Conservation (phyloP, 2,888 invertebrate genomes). For the Lasioglossum zephyrum region DNA sequence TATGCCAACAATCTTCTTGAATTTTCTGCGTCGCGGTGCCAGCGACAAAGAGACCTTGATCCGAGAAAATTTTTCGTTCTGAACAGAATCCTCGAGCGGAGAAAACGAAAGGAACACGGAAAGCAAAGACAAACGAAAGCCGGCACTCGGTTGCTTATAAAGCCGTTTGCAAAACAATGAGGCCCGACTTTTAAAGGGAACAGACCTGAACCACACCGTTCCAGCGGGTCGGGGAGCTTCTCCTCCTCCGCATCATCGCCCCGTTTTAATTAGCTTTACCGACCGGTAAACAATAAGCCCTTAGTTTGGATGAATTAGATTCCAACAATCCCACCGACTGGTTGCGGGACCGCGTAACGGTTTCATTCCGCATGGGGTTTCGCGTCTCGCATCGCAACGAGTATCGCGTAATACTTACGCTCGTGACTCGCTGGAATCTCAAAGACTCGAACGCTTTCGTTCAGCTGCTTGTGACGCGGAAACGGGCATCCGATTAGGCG, state of each 20-base stretch:
- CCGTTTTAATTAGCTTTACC: conserved; percentile 69
- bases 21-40: neutral
- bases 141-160: conserved; percentile 42
- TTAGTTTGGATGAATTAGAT: conserved; percentile 77
- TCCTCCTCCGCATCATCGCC: conserved; percentile 16
- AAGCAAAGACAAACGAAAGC: conserved; percentile 29
- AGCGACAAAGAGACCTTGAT: conserved; percentile 6
- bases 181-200: conserved; percentile 53
- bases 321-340: conserved; percentile 63
- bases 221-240: neutral
- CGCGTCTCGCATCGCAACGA: conserved; percentile 60
- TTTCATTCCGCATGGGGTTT: conserved; percentile 56
- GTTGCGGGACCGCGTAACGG: conserved; percentile 16
- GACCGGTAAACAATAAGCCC: conserved; percentile 68
- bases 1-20: neutral
- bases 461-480: neutral
- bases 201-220: conserved; percentile 8
- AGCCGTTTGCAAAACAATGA: conserved; percentile 53
- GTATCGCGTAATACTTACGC: conserved; percentile 55
- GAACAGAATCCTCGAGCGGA: conserved; percentile 2
- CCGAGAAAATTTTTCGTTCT: conserved; percentile 51
- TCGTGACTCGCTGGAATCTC: conserved; percentile 39
- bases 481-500: neutral
- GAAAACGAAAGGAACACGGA: conserved; percentile 3
- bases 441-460: conserved; percentile 37